Base-by-base conservation (phyloP, 2,888 invertebrate species). In the Polydrusus cervinus region DNA sequence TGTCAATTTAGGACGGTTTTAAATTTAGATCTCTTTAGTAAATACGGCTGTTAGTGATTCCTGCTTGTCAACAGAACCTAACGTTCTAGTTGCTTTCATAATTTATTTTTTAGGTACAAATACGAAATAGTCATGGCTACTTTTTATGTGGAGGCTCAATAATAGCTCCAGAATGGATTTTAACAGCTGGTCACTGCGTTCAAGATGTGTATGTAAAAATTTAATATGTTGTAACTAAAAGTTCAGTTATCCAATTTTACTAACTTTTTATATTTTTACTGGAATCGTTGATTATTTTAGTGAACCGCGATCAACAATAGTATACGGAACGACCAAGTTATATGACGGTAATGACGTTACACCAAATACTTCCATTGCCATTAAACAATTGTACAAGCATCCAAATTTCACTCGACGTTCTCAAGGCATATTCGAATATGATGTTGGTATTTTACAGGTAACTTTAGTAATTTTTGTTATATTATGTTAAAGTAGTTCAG, bases 161-260 rank as follows among this genome's bases (percentile, higher is more conserved):
- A 47, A 16, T 47, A 47, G 14, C 16, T 16, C 47, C 47, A 47
- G 16, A 47, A 16, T 47, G 47, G 47, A 47, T 47, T 47, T 16
- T 47, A 47, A 47, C 47, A 16, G 47, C 47, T 47, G 47, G 16
- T 47, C 47, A 47, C 16, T 47, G 47, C n/a, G 7, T 47, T 47
- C 7, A 16, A 6, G 47, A 47, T 8, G 1, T 34, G 34, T 34
- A 34, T 7, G 34, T 34, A 34, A 9, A 34, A 34, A 34, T 34
- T 1, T 34, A 1, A 34, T 7, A 9, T 1, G 8, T 7, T 34
- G 25, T 25, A 25, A 25, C 25, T 5, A 25, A 25, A 25, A 3
- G 3, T 25, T 25, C 5, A 25, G 5, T 25, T 3, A 25, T 25
- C 9, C 7, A n/a, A 34, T 1, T 34, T 3, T 1, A 43, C 6